Evolutionary conservation across 92 coral and sea anemone genomes (phyloP), one percentile per base, ranked within the genome.

Genomic region (Galaxea fascicularis): DNA sequence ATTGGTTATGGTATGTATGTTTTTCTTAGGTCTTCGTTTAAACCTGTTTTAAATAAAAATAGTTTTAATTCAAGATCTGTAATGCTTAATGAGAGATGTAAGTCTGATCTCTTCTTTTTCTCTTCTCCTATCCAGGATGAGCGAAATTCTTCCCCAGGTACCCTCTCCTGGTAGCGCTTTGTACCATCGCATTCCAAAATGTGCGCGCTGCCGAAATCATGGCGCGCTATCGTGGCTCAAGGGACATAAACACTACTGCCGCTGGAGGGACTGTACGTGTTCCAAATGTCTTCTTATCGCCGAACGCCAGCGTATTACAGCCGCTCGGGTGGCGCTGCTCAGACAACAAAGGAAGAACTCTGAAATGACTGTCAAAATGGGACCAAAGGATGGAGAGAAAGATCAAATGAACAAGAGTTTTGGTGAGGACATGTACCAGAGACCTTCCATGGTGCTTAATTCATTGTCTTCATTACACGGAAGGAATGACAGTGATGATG

Each of bases 151-250:
- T 65, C 94, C 98, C 0, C 93, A 88, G 75, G 98, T 94, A 62
- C 98, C 95, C 76, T 84, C 93, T 45, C 99, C 99, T 0, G 95
- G 97, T 22, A 92, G 93, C 67, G 98, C 99, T n/a, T 80, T 95
- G 76, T 96, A 96, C 66, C 98, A 96, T 73, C 95, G 99, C 25
- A 96, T 95, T 65, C 99, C 99, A 29, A 97, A 97, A 76, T 97
- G 99, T 74, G 98, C 98, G 18, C 99, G 99, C 52, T 97, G 99
- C 77, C 97, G 99, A 11, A 97, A 95, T 41, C 99, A 97, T 49
- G 98, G 98, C 59, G 95, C 98, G 18, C 80, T 97, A 25, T 95
- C 99, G 13, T 94, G 98, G 98, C 83, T 97, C 20, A 97, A 95
- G 71, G 99, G 99, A 44, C 99, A 97, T 90, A 97, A 97, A 68